Percentiles rank a stretch among this genome's conserved stretches.
Conservation (phyloP, 2,797 vertebrate species). For the Notolepis coatsorum region DNA sequence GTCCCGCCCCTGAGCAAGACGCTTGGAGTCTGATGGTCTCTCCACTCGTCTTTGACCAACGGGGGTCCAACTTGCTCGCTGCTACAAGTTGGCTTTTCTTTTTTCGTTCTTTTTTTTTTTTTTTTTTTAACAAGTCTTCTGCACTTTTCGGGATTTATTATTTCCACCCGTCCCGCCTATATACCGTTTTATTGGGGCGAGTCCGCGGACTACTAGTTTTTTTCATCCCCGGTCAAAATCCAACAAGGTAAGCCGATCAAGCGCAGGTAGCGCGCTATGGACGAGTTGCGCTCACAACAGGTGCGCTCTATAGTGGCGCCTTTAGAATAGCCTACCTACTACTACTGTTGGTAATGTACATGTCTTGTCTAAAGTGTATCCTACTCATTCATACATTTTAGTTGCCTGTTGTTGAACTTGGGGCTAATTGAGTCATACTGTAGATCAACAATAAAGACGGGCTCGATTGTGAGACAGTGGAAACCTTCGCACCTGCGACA, state of each 20-base stretch:
- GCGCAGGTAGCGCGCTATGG: neutral
- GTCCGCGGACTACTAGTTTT: conserved; percentile 4
- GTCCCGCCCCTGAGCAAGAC: conserved; percentile 43
- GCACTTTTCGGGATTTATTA: conserved; percentile 9
- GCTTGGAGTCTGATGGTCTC: conserved; percentile 34
- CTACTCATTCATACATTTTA: no score
- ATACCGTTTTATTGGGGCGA: neutral
- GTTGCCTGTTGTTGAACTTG: no score
- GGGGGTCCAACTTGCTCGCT: conserved; percentile 40
- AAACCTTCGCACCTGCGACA: neutral
- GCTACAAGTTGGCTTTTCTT: neutral
- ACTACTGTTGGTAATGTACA: no score
- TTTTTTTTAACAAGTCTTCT: neutral
- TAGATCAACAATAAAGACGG: no score
- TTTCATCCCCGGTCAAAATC: conserved; percentile 2
- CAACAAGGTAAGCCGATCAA: conserved; percentile 57
- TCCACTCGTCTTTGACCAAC: conserved; percentile 30
- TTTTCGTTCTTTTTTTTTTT: conserved; percentile 13
- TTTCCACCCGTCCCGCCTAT: neutral
- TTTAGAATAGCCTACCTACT: no score
- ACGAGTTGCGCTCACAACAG: conserved; percentile 37
- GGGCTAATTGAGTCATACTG: no score
- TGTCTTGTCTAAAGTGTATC: no score
- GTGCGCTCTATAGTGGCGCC: no score
- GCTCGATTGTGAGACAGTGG: neutral